Base-by-base conservation (phyloP, 2,888 invertebrate genomes). In the Xiphydria camelus region DNA sequence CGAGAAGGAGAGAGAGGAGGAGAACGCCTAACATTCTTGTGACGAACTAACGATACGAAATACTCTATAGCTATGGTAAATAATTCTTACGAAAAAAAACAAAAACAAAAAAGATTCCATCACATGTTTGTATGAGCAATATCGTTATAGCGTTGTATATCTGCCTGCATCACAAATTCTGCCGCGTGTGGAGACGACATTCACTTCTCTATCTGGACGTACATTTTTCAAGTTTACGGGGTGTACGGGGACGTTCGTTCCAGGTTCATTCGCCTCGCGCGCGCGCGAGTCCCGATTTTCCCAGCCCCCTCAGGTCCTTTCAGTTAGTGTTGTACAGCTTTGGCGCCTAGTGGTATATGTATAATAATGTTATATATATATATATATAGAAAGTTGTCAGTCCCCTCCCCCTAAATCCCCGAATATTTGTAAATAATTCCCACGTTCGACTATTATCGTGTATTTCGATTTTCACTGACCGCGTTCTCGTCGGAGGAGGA, bases 101-200 rank as follows among this genome's bases (percentile, higher is more conserved):
- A 51, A 31, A 45, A 49, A 52, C 46, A 42, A 41, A 40, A 29
- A 38, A 39, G 42, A 42, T 41, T 41, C 38, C 15, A 44, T 57
- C 42, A n/a, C n/a, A 46, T 44, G 55, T 63, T 62, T 61, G 53
- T 59, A 61, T 51, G 55, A 64, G 57, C 56, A 62, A 60, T 64
- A 64, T 53, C 55, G 53, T 61, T 59, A 50, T 41, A 56, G 52
- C 45, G 50, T 52, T 59, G 53, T 55, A 62, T 57, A 53, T 47
- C 46, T 53, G 53, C 53, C 51, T 57, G 49, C 50, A 45, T 49
- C 47, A 45, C n/a, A n/a, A n/a, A n/a, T n/a, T n/a, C n/a, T n/a
- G n/a, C n/a, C n/a, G n/a, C n/a, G n/a, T n/a, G n/a, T n/a, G n/a
- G n/a, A n/a, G n/a, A n/a, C n/a, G n/a, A n/a, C n/a, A n/a, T n/a